phyloP scores from a whole-genome alignment of 2,888 invertebrate species.

The Bhutanitis thaidina region DNA sequence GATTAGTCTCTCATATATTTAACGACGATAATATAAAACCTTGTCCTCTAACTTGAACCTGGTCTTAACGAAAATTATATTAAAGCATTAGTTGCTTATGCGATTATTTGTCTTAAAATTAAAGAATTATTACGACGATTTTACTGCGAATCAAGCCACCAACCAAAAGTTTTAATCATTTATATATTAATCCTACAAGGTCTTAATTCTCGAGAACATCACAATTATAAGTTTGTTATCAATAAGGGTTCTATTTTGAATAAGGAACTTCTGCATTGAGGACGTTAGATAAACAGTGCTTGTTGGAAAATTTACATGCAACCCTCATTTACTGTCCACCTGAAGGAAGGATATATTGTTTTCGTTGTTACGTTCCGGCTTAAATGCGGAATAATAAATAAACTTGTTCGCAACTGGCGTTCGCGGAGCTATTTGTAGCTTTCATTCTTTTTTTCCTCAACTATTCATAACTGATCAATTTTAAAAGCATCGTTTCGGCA shows the following conservation, averaged over 20 bases:
- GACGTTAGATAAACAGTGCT: constrained; percentile 18
- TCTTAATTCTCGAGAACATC: too few relatives aligned
- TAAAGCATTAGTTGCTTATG: too few relatives aligned
- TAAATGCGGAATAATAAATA: constrained; percentile 19
- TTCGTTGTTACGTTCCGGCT: constrained; percentile 16
- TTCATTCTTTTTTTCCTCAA: constrained; percentile 11
- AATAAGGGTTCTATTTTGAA: constrained; percentile 14
- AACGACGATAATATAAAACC: too few relatives aligned
- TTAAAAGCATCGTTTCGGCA: not conserved
- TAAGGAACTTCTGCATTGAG: constrained; percentile 18
- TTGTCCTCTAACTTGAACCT: too few relatives aligned
- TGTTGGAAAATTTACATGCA: constrained; percentile 19
- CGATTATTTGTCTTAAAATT: too few relatives aligned
- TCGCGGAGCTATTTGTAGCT: constrained; percentile 3
- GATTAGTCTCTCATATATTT: too few relatives aligned
- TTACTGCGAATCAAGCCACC: too few relatives aligned
- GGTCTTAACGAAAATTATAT: too few relatives aligned
- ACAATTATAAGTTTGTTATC: constrained; percentile 1
- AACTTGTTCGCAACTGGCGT: constrained; percentile 13
- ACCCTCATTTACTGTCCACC: constrained; percentile 22
- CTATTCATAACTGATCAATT: constrained; percentile 7
- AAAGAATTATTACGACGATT: too few relatives aligned
- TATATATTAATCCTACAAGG: too few relatives aligned
- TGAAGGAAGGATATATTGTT: constrained; percentile 21
- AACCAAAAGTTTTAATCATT: too few relatives aligned